A percentile compares a stretch with the other conserved stretches of the same genome.
Evolutionary conservation across 2,888 invertebrate genomes (phyloP).

Genomic region (Brachyptera risi): DNA sequence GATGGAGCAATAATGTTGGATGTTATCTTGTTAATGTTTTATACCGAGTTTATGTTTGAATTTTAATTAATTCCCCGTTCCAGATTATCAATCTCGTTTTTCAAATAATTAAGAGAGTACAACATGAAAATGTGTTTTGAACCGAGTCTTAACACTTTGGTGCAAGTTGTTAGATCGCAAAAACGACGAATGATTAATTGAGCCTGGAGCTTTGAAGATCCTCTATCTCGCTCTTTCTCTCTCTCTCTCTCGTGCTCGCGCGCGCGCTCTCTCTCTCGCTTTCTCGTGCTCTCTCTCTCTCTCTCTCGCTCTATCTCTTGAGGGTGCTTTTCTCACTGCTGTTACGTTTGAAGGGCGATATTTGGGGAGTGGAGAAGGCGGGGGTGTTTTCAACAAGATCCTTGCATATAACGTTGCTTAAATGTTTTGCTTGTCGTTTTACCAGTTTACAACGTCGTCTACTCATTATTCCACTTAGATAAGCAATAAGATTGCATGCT

Average conservation of each 20-base stretch:
- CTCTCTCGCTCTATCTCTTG: too few species aligned
- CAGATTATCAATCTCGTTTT: not conserved
- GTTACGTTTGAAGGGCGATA: not conserved
- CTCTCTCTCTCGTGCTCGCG: too few species aligned
- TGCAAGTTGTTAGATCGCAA: constrained; percentile 1
- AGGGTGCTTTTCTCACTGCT: not conserved
- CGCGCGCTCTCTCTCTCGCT: too few species aligned
- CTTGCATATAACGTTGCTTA: constrained; percentile 20
- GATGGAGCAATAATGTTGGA: too few species aligned
- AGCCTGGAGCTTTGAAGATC: not conserved
- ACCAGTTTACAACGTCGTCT: constrained; percentile 11
- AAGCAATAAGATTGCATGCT: too few species aligned
- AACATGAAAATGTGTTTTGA: not conserved
- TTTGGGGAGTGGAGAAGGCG: not conserved
- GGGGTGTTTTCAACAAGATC: not conserved
- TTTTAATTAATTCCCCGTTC: not conserved
- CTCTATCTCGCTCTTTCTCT: too few species aligned
- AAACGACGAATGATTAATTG: constrained; percentile 16
- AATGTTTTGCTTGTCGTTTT: constrained; percentile 17
- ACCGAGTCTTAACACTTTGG: not conserved
- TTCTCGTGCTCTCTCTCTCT: too few species aligned
- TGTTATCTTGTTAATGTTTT: too few species aligned
- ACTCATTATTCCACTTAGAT: not conserved
- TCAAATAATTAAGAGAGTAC: not conserved
- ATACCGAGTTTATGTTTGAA: too few species aligned